Base-by-base conservation (phyloP, 2,113 vertebrate genomes). In the Saguinus midas region DNA sequence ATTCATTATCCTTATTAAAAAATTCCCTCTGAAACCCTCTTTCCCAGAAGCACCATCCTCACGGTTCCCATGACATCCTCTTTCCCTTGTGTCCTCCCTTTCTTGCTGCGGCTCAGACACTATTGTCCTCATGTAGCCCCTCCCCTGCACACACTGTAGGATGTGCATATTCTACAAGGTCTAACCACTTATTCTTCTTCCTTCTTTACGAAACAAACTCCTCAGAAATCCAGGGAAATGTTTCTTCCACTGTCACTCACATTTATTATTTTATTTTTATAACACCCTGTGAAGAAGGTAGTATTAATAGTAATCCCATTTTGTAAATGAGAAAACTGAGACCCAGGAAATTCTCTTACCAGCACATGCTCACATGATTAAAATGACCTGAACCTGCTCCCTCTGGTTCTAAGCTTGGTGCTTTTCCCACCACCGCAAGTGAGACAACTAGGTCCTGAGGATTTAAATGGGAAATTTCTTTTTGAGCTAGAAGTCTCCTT, bases 261-360 rank as follows among this genome's bases (percentile, higher is more conserved):
- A 81, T 37, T 83, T 86, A 48, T 43, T 68, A 35, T 84, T 50
- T 90, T 79, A 40, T 87, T 87, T 92, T 95, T 80, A 57, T 48
- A 97, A 45, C 6, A 55, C 4, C 8, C 27, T 23, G 12, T 37
- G 73, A 97, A 73, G 37, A 92, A 94, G 32, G 6, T 3, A 82
- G 23, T 5, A 75, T 58, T 50, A 17, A 8, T 48, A 66, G 12
- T n/a, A 68, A 18, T 5, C 7, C 6, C 21, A 45, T n/a, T 93
- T 70, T 79, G 6, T 8, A 92, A 20, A 80, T 72, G 6, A 68
- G 16, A 14, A 82, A 85, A 78, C 40, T 55, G 32, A 95, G 37
- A 1, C 6, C 43, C 35, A 76, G n/a, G 21, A 83, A 40, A 4
- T 87, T 55, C 32, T 32, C 6, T 68, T 18, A 16, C 3, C 40